phyloP scores from a whole-genome alignment of 2,797 vertebrate genomes.

The Hylomyscus alleni region DNA sequence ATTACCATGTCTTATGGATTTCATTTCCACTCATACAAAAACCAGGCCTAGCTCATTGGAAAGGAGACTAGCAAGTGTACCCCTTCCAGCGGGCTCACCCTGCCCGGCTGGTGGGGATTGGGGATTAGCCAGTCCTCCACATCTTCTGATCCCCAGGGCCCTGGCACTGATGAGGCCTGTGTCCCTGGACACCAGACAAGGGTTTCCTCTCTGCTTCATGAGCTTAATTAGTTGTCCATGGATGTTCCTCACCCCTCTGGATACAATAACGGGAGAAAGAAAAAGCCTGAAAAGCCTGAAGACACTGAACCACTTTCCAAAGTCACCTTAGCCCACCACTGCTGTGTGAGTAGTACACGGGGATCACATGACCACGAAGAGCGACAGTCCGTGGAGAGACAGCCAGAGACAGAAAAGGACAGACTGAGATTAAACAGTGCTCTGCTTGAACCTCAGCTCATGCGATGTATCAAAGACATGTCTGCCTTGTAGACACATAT shows the following conservation, averaged over 20 bases:
- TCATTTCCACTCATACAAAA: conserved; percentile 66
- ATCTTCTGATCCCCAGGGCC: neutral
- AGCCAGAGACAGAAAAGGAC: conserved; percentile 5
- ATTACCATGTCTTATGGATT: conserved; percentile 28
- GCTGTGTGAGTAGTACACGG: neutral
- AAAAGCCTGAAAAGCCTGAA: neutral
- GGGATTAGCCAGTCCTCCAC: neutral
- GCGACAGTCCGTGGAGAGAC: neutral
- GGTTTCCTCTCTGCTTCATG: neutral
- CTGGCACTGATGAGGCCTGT: neutral
- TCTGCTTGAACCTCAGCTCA: neutral
- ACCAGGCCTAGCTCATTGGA: conserved; percentile 23
- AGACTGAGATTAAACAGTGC: neutral
- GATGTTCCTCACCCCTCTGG: neutral
- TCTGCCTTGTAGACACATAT: neutral
- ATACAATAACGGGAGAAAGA: neutral
- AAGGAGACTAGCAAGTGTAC: neutral
- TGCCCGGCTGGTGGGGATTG: neutral
- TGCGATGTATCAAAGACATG: neutral
- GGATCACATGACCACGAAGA: neutral
- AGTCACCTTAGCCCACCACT: neutral
- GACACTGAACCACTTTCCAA: neutral
- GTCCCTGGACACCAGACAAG: neutral
- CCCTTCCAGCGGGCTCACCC: neutral
- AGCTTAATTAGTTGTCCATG: neutral